Conservation (phyloP, 2,113 vertebrate species). For the Galbula dea region DNA sequence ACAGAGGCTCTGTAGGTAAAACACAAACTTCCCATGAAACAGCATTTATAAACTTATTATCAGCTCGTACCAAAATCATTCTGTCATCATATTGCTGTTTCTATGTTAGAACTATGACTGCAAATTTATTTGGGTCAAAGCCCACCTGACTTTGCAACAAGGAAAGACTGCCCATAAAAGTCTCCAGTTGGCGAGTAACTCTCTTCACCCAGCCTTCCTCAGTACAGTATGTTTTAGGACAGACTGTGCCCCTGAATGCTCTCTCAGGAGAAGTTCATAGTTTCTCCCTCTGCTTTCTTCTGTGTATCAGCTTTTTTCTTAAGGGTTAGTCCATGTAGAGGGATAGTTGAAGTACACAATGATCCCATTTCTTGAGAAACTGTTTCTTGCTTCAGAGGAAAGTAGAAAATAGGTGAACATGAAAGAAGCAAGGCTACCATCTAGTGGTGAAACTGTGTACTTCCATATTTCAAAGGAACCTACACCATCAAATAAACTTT, state of each 20-base stretch:
- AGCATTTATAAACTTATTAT: not conserved
- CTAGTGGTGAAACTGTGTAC: constrained; percentile 13
- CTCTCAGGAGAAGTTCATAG: not conserved
- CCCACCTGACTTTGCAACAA: not conserved
- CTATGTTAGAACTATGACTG: not conserved
- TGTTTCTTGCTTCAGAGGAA: fast-evolving
- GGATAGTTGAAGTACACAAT: fast-evolving
- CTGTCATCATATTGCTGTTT: not conserved
- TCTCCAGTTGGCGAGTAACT: not conserved
- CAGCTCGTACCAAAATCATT: not conserved
- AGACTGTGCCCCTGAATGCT: not conserved
- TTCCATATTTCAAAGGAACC: not conserved
- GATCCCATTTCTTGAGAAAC: not conserved
- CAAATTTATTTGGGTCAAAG: not conserved
- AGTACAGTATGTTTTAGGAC: fast-evolving
- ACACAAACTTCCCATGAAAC: not conserved
- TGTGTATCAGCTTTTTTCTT: not conserved
- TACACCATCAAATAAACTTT: not conserved
- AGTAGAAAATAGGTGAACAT: not conserved
- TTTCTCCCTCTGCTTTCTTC: not conserved
- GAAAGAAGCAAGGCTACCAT: constrained; percentile 48
- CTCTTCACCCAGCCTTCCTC: not conserved
- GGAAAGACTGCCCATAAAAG: not conserved
- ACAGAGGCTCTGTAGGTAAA: not conserved
- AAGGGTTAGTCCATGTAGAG: not conserved